These are phyloP conservation scores for Chymomyza fuscimana DNA, from an alignment of 2,888 invertebrate genomes.

Conservation along the genomic window DNA sequence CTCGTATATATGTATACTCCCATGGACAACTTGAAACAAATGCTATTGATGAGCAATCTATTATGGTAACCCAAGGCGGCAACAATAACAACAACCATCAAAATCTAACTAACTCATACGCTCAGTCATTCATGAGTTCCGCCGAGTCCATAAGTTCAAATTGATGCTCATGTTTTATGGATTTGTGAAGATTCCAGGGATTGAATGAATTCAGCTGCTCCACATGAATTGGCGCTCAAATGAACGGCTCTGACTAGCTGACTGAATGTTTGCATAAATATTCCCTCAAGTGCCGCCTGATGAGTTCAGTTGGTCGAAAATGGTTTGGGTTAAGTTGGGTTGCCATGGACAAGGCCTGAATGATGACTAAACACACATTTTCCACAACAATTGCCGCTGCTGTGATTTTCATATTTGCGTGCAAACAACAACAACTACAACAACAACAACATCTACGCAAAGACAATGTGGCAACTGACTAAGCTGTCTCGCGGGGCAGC, in stretches of 20 bases:
- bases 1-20: neutral
- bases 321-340: slow-evolving; percentile 33
- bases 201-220: slow-evolving; percentile 48
- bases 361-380: slow-evolving; percentile 40
- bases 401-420: slow-evolving; percentile 68
- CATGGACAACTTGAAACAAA: neutral
- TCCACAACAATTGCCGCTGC: slow-evolving; percentile 46
- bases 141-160: neutral
- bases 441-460: neutral
- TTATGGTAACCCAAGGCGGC: neutral
- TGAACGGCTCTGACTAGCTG: slow-evolving; percentile 14
- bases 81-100: neutral
- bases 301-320: slow-evolving; percentile 20
- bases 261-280: slow-evolving; percentile 58
- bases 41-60: slow-evolving; percentile 1
- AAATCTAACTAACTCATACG: neutral
- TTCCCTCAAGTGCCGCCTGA: slow-evolving; percentile 45
- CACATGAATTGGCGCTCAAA: slow-evolving; percentile 30
- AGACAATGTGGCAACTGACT: slow-evolving; percentile 48
- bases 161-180: slow-evolving; percentile 63
- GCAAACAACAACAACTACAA: slow-evolving; percentile 44
- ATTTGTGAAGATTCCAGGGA: slow-evolving; percentile 44
- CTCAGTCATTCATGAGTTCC: neutral
- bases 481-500: slow-evolving; percentile 62
- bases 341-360: neutral